These are phyloP conservation scores for Hipparchia semele DNA, from an alignment of 2,888 invertebrate species.

Conservation along the genomic window DNA sequence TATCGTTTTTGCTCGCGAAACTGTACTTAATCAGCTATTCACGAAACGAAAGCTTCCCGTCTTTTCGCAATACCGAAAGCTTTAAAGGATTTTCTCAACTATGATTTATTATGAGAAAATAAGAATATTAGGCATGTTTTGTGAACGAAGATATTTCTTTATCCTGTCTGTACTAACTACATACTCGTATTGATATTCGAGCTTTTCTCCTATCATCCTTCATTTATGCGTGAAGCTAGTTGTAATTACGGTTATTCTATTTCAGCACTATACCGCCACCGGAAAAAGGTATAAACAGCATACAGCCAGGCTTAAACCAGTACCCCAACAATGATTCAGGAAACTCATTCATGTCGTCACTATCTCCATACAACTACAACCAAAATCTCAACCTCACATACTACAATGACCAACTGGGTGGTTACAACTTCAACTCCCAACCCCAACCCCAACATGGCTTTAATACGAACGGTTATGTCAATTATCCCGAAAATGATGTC, in stretches of 20 bases:
- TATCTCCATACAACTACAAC: conserved; percentile 59
- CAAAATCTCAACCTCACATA: conserved; percentile 53
- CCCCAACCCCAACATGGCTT: conserved; percentile 66
- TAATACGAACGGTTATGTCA: conserved; percentile 64
- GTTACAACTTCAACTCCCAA: conserved; percentile 62
- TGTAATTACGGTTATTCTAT: conserved; percentile 31
- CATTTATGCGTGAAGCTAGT: neutral
- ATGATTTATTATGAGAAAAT: neutral
- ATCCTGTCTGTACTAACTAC: neutral
- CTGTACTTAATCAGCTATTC: neutral
- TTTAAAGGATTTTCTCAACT: neutral
- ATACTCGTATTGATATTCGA: neutral
- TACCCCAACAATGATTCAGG: conserved; percentile 63
- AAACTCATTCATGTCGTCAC: conserved; percentile 57
- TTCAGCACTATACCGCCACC: conserved; percentile 68
- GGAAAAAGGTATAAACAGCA: conserved; percentile 64
- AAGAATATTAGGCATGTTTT: neutral
- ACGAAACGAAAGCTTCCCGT: neutral
- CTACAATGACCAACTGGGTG: conserved; percentile 63
- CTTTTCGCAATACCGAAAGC: neutral
- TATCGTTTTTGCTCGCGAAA: no score
- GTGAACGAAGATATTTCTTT: neutral
- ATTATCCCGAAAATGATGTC: conserved; percentile 67
- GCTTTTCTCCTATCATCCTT: no score
- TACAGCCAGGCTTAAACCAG: conserved; percentile 53